Evolutionary conservation across 2,888 invertebrate genomes (phyloP), one percentile per base, ranked within the genome.

Genomic region (Metopia argyrocephala): DNA sequence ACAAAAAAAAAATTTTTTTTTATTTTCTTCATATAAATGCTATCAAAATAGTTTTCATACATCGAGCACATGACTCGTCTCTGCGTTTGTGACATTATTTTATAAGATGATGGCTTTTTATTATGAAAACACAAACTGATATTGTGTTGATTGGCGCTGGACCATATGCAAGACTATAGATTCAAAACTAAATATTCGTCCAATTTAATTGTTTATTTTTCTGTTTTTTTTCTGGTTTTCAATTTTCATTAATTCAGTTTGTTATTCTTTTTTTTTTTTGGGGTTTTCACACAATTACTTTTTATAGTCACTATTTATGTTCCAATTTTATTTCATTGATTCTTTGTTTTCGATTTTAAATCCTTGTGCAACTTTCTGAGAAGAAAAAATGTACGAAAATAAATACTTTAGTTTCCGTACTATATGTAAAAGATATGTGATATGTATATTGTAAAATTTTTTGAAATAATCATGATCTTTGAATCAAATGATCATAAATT

Each of bases 301-400:
- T 81, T 76, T 73, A 73, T 76, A 69, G 73, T 76, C 68, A 46
- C 48, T 66, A 76, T 79, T 81, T 81, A 76, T 69, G 76, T 59
- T 64, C 64, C 61, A 73, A 73, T 73, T 80, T 74, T 57, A 64
- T 76, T 76, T 70, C 59, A 64, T 57, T 18, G 2, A 15, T 38
- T 48, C 31, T 52, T 69, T 48, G 54, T 62, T 68, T 31, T 64
- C n/a, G n/a, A 12, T 52, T 38, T 23, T n/a, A 27, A 9, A 50
- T 48, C 18, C 46, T 57, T 57, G 56, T 46, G 27, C 15, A 45
- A 46, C 6, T 61, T 66, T 65, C 12, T 38, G 15, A 38, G 15
- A 38, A 38, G 15, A 15, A 0, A 2, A 38, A 38, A 38, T 15
- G 38, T 12, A 38, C 9, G 31, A 38, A 38, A 38, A 38, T 38